Base-by-base conservation (phyloP, 2,113 vertebrate species). In the Ptilonorhynchus violaceus region DNA sequence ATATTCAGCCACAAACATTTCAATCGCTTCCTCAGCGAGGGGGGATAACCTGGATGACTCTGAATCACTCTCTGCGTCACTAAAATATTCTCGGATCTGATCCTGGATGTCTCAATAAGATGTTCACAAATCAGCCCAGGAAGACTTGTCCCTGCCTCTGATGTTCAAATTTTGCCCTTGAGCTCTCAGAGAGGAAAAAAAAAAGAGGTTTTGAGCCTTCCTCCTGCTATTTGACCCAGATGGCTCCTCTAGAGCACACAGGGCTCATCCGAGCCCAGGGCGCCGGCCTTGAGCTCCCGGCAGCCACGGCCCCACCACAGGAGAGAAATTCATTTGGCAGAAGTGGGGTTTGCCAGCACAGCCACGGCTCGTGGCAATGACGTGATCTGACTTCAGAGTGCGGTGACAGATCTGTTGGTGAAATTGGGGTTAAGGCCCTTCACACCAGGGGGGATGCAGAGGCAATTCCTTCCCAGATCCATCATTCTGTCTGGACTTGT, bases 161-260 rank as follows among this genome's bases (percentile, higher is more conserved):
- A 94, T 81, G 75, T 62, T 87, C 67, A 69, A 22, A 84, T 82
- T 85, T 84, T 4, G 76, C 92, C 95, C 88, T 96, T 91, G 73
- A 89, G 85, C 85, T 85, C 68, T 83, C 23, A 15, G 80, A 62
- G 46, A 5, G 14, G 41, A 3, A 11, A 74, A 63, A 69, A 49
- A 49, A 70, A 37, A 13, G 3, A 35, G 25, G 7, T 55, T 56
- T 47, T 9, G 15, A 69, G 74, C 31, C 55, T 58, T 88, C 74
- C 93, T 85, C 73, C 74, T 63, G 86, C 83, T 92, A 4, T 83
- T 59, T 96, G 95, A 96, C 93, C 96, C 89, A 89, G 58, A 92
- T 93, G 93, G 60, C 75, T 87, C 62, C 79, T 88, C 3, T 0
- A 5, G 20, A 89, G 78, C 31, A 10, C 75, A 16, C 2, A 0